Conservation (phyloP, 2,888 invertebrate species). For the Caenorhabditis panamensis region DNA sequence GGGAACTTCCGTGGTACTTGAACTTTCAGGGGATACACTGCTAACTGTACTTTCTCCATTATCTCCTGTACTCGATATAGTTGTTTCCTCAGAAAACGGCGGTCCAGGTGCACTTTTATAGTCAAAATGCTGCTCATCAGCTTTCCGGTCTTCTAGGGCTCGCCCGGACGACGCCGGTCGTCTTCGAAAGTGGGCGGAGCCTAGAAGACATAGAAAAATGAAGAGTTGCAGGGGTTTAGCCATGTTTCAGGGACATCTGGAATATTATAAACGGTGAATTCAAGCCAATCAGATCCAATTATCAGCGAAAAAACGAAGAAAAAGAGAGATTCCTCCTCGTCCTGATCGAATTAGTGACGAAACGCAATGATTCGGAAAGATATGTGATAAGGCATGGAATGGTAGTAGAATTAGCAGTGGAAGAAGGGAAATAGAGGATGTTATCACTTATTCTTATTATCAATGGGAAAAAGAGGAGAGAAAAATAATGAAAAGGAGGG, state of each 20-base stretch:
- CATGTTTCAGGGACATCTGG: conserved; percentile 38
- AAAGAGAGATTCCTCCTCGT: neutral
- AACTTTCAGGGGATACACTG: too few species aligned
- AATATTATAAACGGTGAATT: neutral
- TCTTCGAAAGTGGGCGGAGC: conserved; percentile 13
- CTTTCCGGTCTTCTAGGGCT: conserved; percentile 26
- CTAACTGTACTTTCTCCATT: neutral
- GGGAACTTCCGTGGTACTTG: conserved; percentile 6
- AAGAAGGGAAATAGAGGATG: neutral
- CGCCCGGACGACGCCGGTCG: conserved; percentile 1
- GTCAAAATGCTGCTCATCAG: conserved; percentile 40
- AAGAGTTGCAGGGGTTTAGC: conserved; percentile 16
- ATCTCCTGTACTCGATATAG: too few species aligned
- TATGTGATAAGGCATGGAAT: conserved; percentile 19
- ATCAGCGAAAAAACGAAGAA: neutral
- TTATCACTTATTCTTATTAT: neutral
- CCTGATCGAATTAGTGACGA: conserved; percentile 9
- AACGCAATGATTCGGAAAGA: conserved; percentile 31
- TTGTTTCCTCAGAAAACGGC: conserved; percentile 33
- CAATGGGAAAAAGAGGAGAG: neutral
- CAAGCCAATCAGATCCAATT: neutral
- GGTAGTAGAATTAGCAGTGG: neutral
- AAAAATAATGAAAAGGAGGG: conserved; percentile 6
- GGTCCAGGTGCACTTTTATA: conserved; percentile 44
- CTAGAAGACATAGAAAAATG: conserved; percentile 19